Percentiles rank a stretch among this genome's conserved stretches.
These are phyloP conservation scores for Mesitornis unicolor DNA, from an alignment of 2,113 vertebrate genomes.

Conservation along the genomic window DNA sequence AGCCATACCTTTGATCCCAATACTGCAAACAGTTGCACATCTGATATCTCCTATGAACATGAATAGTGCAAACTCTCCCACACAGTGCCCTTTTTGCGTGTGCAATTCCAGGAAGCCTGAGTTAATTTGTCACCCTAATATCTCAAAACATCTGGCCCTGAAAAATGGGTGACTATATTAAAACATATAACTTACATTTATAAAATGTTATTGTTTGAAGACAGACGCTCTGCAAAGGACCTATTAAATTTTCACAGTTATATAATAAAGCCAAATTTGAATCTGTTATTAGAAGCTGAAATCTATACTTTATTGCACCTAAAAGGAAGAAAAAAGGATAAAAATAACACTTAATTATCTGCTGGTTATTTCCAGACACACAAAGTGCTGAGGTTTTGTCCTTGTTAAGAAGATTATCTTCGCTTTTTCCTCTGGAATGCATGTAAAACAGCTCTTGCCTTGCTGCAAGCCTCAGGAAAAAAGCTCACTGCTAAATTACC, in stretches of 20 bases:
- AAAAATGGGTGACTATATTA: background rate
- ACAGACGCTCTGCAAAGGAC: background rate
- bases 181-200: background rate
- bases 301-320: constrained; percentile 6
- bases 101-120: background rate
- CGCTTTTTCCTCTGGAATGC: constrained; percentile 67
- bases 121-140: background rate
- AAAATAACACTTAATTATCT: constrained; percentile 64
- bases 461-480: constrained; percentile 30
- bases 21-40: background rate
- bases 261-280: background rate
- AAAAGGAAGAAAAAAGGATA: constrained; percentile 24
- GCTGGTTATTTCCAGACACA: constrained; percentile 67
- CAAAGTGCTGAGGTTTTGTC: constrained; percentile 68
- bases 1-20: background rate
- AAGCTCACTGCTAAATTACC: constrained; percentile 69
- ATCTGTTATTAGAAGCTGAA: background rate
- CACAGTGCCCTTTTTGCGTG: background rate
- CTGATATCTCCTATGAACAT: background rate
- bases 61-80: background rate
- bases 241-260: background rate
- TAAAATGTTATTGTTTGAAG: background rate
- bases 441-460: constrained; percentile 73
- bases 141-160: background rate
- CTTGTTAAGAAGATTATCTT: constrained; percentile 78